These are phyloP conservation scores for Diaperis boleti DNA, from an alignment of 2,888 invertebrate genomes.

Conservation along the genomic window DNA sequence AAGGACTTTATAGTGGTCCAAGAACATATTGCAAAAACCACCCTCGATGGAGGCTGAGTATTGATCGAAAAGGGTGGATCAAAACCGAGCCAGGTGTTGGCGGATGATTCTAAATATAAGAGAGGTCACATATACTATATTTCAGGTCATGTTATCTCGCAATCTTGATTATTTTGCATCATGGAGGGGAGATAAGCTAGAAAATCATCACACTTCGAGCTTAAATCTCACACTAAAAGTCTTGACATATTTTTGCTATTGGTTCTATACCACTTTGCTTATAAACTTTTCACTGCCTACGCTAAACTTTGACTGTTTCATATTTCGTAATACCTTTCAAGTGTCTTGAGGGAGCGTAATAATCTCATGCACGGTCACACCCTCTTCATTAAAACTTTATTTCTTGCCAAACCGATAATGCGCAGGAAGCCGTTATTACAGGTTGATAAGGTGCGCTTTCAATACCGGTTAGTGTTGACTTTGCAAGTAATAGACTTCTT, in stretches of 20 bases:
- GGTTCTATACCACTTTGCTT: background rate
- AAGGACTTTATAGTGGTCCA: background rate
- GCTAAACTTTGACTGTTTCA: background rate
- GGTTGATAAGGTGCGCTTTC: slow-evolving; percentile 31
- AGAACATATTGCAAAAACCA: background rate
- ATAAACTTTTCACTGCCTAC: background rate
- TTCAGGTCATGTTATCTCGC: background rate
- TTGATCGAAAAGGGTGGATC: slow-evolving; percentile 18
- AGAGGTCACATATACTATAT: background rate
- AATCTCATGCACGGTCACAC: slow-evolving; percentile 23
- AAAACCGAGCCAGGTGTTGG: slow-evolving; percentile 15
- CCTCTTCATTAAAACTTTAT: slow-evolving; percentile 30
- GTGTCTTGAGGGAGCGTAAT: background rate
- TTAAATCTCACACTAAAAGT: background rate
- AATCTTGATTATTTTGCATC: background rate
- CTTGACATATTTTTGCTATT: background rate
- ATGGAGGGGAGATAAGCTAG: background rate
- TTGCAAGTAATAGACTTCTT: slow-evolving; percentile 24
- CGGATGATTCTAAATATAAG: slow-evolving; percentile 15
- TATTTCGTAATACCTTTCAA: background rate
- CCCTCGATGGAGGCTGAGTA: background rate
- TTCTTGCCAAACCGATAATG: slow-evolving; percentile 17
- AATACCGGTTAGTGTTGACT: slow-evolving; percentile 35
- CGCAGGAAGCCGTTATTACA: slow-evolving; percentile 31
- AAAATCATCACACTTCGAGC: background rate